Base-by-base conservation (phyloP, 1,140 invertebrate species). In the Ceratoteleas bidentatus region DNA sequence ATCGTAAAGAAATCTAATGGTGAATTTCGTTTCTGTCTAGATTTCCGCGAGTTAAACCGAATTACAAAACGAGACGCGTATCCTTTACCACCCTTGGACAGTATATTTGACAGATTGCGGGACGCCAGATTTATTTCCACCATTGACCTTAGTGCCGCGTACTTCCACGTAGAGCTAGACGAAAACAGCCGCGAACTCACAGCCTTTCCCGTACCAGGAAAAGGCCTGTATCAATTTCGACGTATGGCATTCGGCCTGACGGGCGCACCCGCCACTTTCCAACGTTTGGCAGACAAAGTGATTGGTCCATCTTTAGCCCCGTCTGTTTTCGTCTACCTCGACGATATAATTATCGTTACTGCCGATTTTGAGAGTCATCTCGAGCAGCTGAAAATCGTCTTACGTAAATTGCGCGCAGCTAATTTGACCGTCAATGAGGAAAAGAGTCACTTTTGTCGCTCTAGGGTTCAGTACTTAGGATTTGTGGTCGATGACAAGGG, bases 211-310 rank as follows among this genome's bases (percentile, higher is more conserved):
- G 60, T 79, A 0, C 62, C 80, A 0, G 52, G 69, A 2, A 82
- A 62, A 50, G 52, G 74, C 0, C 56, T 84, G 5, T 87, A 81
- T 40, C 78, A 84, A 11, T 85, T 84, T 11, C 16, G 45, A 11
- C 82, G 85, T 0, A 85, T 91, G 64, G 87, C 88, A 6, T 91
- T 90, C 60, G 91, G 91, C 0, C 81, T 92, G 11, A 73, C 50
- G 6, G 61, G 69, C 3, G 52, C 61, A 2, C 86, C 85, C 4
- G 83, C 86, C 7, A 88, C 86, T 0, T 90, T 86, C 50, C 85
- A 86, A 53, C 3, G 84, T 7, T 14, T 87, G n/a, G n/a, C n/a
- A 2, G 72, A 85, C 49, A n/a, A 73, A 6, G n/a, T 88, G 5
- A 40, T 52, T 0, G 72, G 70, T 5, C 45, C 33, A 0, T 60